These are phyloP conservation scores for Pungitius pungitius DNA, from an alignment of 2,113 vertebrate genomes.

Conservation along the genomic window DNA sequence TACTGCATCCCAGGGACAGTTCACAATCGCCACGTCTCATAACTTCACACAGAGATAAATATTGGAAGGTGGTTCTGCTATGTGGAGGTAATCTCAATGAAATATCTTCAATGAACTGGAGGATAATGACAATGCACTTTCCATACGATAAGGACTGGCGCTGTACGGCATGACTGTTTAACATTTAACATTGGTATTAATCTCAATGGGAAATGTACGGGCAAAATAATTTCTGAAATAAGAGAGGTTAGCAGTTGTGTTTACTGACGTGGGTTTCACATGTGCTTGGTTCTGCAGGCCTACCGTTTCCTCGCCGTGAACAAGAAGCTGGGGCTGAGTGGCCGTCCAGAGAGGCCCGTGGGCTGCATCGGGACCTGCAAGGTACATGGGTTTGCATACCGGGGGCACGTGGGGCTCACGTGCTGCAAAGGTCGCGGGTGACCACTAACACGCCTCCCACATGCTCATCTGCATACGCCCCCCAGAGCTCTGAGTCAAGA, in stretches of 20 bases:
- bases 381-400: constrained; percentile 73
- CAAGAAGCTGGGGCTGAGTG: constrained; percentile 93
- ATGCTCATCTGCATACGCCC: constrained; percentile 18
- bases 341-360: constrained; percentile 93
- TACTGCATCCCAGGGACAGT: constrained; percentile 54
- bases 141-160: constrained; percentile 27
- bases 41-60: constrained; percentile 54
- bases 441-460: neutral
- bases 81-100: constrained; percentile 59
- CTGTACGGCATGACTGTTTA: constrained; percentile 53
- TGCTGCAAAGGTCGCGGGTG: constrained; percentile 32
- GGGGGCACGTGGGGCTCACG: neutral
- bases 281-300: constrained; percentile 82
- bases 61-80: constrained; percentile 47
- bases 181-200: constrained; percentile 37
- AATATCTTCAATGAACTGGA: constrained; percentile 39
- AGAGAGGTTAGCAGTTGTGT: constrained; percentile 13
- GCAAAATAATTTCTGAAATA: constrained; percentile 10
- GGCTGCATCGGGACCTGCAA: constrained; percentile 98
- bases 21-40: constrained; percentile 60
- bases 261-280: constrained; percentile 3
- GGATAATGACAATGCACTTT: constrained; percentile 34
- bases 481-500: constrained; percentile 7
- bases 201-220: constrained; percentile 7
- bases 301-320: constrained; percentile 95